phyloP scores from a whole-genome alignment of 2,113 vertebrate species.

The Peromyscus maniculatus region DNA sequence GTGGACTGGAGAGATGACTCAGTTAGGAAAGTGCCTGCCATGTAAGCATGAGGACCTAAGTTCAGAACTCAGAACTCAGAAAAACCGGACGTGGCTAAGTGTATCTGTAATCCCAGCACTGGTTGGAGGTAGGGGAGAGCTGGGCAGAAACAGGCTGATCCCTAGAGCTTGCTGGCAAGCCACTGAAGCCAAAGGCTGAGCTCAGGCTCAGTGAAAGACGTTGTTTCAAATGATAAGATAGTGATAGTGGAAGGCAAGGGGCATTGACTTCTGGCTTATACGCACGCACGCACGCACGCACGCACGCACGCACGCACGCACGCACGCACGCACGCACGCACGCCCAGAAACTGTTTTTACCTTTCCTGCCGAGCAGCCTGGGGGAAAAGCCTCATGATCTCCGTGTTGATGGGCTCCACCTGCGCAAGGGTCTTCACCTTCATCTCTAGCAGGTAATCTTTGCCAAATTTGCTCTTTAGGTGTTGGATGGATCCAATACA shows the following conservation, averaged over 20 bases:
- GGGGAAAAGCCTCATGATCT: slow-evolving; percentile 91
- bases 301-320: neutral
- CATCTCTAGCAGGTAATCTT: slow-evolving; percentile 92
- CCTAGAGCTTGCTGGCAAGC: neutral
- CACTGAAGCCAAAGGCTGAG: neutral
- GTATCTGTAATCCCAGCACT: neutral
- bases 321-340: neutral
- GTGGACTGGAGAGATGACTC: neutral
- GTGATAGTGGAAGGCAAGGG: neutral
- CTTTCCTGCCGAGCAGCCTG: slow-evolving; percentile 91
- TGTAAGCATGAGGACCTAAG: neutral
- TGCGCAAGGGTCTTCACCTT: slow-evolving; percentile 88
- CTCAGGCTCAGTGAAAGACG: neutral
- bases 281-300: neutral
- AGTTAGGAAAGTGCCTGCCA: neutral
- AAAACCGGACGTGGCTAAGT: too few species aligned
- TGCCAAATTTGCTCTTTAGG: slow-evolving; percentile 93
- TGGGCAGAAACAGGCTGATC: neutral
- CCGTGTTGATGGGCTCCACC: slow-evolving; percentile 87
- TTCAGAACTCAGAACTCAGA: neutral
- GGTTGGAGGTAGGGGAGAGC: neutral
- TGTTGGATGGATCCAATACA: slow-evolving; percentile 95
- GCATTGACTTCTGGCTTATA: neutral
- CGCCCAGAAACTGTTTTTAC: slow-evolving; percentile 73
- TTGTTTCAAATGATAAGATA: neutral